Percentiles rank a stretch among this genome's conserved stretches.
Evolutionary conservation across 1,140 invertebrate species (phyloP).

Genomic region (Hypsibius dujardini): DNA sequence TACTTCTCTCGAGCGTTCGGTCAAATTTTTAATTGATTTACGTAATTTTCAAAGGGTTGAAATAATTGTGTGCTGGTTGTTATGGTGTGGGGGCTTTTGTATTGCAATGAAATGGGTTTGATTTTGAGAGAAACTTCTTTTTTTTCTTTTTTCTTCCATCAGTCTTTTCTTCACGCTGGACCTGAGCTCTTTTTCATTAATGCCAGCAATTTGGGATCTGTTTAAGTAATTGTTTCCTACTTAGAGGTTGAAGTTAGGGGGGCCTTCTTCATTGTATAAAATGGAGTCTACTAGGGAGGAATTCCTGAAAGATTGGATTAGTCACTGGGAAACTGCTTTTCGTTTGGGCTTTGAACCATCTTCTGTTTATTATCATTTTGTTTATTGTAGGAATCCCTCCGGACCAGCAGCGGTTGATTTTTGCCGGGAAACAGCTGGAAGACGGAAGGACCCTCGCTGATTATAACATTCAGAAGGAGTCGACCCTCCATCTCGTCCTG

Average conservation of each 20-base stretch:
- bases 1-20: no score
- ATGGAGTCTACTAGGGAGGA: background rate
- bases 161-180: no score
- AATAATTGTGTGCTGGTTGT: no score
- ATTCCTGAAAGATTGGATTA: no score
- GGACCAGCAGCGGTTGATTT: constrained; percentile 68
- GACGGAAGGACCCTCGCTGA: constrained; percentile 76
- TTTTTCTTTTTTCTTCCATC: no score
- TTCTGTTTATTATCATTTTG: background rate
- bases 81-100: no score
- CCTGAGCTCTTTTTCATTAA: background rate
- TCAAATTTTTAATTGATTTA: no score
- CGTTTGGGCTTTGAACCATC: no score
- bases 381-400: constrained; percentile 53
- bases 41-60: no score
- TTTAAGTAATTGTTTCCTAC: background rate
- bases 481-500: constrained; percentile 74
- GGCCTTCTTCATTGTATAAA: background rate
- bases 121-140: no score
- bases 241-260: background rate
- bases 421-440: constrained; percentile 79
- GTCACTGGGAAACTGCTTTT: no score
- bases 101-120: no score
- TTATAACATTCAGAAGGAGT: constrained; percentile 83
- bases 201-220: background rate